Evolutionary conservation across 2,888 invertebrate species (phyloP), one percentile per base, ranked within the genome.

Genomic region (Chymomyza fuscimana): DNA sequence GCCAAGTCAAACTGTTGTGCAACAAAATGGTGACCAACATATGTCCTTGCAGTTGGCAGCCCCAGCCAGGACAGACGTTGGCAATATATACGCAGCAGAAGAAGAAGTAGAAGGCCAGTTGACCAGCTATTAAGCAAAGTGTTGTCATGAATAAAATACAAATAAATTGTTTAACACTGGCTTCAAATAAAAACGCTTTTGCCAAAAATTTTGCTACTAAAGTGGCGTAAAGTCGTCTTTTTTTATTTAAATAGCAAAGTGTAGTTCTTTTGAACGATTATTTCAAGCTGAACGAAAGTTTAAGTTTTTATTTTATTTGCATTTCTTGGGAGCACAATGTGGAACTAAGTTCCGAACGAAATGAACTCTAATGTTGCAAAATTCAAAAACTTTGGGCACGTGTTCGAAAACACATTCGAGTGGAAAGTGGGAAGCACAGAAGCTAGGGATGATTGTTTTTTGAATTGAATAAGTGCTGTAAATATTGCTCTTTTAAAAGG

Each of bases 1-100:
- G 25, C 15, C 29, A 56, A 63, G 63, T 50, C 67, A 56, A 67
- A 67, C 67, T 67, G 62, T 63, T 56, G 29, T 50, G 29, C 63
- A 67, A 54, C 56, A 67, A 63, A 65, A 50, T 25, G 56, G 58
- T 50, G 60, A 9, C 54, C 40, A 71, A 65, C 76, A 74, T 63
- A 40, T 65, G 76, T 67, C 76, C 67, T 58, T n/a, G 68, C 19
- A 16, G 54, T 50, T 46, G 40, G 4, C 32, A 32, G 40, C 40
- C 5, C 10, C 40, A 46, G 10, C 2, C 40, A 46, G 40, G 2
- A 46, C 40, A 46, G 40, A 46, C 40, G 0, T 7, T 32, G 40
- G 40, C 40, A 46, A 36, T 36, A 9, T 36, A 36, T 36, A 7
- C 36, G 9, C 12, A 46, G 0, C 12, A 46, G 40, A 12, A 46